Conservation (phyloP, 2,113 vertebrate species). For the Xiphophorus couchianus region DNA sequence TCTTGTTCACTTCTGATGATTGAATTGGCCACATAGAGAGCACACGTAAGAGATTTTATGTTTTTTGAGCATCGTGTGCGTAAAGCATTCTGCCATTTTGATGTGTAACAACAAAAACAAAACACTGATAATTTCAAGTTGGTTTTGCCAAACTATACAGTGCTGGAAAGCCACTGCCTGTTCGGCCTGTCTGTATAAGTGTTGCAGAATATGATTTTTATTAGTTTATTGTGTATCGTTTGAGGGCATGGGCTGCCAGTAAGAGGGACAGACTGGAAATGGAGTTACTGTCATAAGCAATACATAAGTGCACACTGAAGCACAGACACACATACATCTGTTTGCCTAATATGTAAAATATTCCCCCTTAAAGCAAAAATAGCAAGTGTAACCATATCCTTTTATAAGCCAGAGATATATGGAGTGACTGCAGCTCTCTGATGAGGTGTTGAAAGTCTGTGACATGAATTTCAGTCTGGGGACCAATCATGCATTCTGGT, state of each 20-base stretch:
- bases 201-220: background rate
- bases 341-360: constrained; percentile 54
- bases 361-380: constrained; percentile 43
- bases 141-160: background rate
- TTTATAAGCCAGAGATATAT: constrained; percentile 71
- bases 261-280: background rate
- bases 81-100: background rate
- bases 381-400: constrained; percentile 62
- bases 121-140: background rate
- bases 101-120: background rate
- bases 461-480: constrained; percentile 61
- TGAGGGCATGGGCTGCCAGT: background rate
- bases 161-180: background rate
- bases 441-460: constrained; percentile 70
- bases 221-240: background rate
- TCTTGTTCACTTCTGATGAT: background rate
- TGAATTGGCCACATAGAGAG: background rate
- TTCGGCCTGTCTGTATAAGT: background rate
- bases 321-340: constrained; percentile 50
- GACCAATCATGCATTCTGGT: constrained; percentile 63
- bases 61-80: background rate
- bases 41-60: background rate
- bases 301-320: constrained; percentile 7
- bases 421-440: constrained; percentile 44
- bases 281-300: background rate